Base-by-base conservation (phyloP, 2,797 vertebrate genomes). In the Enteromius unitaeniatus region DNA sequence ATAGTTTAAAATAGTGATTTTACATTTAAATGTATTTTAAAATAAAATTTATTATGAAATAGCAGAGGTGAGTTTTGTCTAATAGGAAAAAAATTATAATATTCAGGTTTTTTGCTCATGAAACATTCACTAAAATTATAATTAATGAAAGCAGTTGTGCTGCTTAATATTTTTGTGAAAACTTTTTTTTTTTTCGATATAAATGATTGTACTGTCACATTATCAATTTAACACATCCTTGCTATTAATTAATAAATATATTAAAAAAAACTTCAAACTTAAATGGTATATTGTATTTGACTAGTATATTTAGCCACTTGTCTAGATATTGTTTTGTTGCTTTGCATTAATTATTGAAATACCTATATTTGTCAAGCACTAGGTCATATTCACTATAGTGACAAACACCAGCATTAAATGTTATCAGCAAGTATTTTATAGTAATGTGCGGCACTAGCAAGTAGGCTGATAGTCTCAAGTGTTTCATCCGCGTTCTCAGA, bases 401-500 rank as follows among this genome's bases (percentile, higher is more conserved):
- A 73, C 79, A 73, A 60, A n/a, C 45, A 47, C 34, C 51, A 47
- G 55, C n/a, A 23, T 81, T 21, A 13, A 49, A 47, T 65, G 26
- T 64, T 74, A 60, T 81, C 79, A 34, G 23, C 40, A 34, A 47
- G 47, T 62, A 9, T 72, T 60, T 21, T 72, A 37, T 15, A 58
- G 37, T 47, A 47, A 60, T 70, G 51, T 72, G 26, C 17, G 14
- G 42, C 65, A 53, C 21, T 82, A 65, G 21, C 23, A 70, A 60
- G 55, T 60, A 37, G 49, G 49, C 34, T 40, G 40, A 77, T 64
- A n/a, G 26, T 40, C 72, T 70, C 31, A 31, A 70, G 64, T 70
- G 40, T 28, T 37, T 1, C 65, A 74, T 37, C 2, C 21, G 69
- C 21, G 6, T 68, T 80, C 49, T 60, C 21, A 40, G 37, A 47